Evolutionary conservation across 2,888 invertebrate species (phyloP).

Genomic region (Gymnocheta viridis): DNA sequence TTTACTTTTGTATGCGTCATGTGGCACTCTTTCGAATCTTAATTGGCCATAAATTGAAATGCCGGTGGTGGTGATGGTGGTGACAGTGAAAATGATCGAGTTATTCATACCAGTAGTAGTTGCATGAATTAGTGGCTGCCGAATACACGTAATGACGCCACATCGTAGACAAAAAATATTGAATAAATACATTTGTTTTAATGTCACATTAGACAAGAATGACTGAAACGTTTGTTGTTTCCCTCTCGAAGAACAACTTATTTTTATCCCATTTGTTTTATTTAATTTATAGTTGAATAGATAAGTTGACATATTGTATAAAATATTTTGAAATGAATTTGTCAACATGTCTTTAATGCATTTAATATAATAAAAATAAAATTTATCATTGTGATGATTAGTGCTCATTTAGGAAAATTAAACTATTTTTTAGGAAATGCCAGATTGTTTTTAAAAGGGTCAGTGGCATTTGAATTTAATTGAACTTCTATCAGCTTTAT

Average conservation of each 20-base stretch:
- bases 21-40: constrained; percentile 5
- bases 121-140: constrained; percentile 20
- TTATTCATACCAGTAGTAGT: constrained; percentile 16
- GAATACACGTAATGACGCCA: not conserved
- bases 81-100: not conserved
- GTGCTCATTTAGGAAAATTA: constrained; percentile 13
- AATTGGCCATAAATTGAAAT: constrained; percentile 24
- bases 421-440: not conserved
- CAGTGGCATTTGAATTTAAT: not conserved
- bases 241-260: not conserved
- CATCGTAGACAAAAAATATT: not conserved
- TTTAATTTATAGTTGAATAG: constrained; percentile 36
- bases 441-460: not conserved
- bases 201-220: constrained; percentile 7
- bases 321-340: constrained; percentile 53
- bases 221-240: not conserved
- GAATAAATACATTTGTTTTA: constrained; percentile 12
- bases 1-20: constrained; percentile 17
- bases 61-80: not conserved
- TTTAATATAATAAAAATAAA: constrained; percentile 22
- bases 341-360: constrained; percentile 28
- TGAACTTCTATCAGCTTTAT: too few relatives aligned
- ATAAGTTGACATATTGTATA: constrained; percentile 36
- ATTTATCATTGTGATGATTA: constrained; percentile 35
- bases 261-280: not conserved